A percentile compares a stretch with the other conserved stretches of the same genome.
These are phyloP conservation scores for Acomys russatus DNA, from an alignment of 2,797 vertebrate species.

Conservation along the genomic window DNA sequence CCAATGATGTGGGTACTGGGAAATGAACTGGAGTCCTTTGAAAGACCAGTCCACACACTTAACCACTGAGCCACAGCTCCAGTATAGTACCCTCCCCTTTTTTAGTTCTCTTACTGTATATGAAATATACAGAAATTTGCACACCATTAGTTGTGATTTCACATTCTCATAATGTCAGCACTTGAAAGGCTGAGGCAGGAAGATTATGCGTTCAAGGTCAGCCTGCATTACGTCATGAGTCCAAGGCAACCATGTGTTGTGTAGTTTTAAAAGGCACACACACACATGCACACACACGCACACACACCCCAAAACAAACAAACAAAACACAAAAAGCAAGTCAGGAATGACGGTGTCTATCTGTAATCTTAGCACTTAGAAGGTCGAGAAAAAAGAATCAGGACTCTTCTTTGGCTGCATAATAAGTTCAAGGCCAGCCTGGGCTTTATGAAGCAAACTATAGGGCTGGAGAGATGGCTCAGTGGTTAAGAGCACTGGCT, in stretches of 20 bases:
- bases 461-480: background rate
- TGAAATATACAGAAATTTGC: background rate
- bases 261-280: background rate
- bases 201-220: background rate
- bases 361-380: background rate
- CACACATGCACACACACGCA: background rate
- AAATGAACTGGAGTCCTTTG: background rate
- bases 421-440: background rate
- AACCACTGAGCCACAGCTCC: background rate
- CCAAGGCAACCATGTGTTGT: background rate
- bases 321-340: background rate
- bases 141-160: background rate
- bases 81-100: no score
- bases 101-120: background rate
- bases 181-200: background rate
- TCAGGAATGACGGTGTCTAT: background rate
- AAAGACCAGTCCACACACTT: background rate
- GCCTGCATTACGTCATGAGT: background rate
- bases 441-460: background rate
- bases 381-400: background rate
- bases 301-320: background rate
- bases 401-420: background rate
- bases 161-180: background rate
- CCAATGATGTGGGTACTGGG: background rate
- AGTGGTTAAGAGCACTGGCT: background rate